Evolutionary conservation across 2,797 vertebrate genomes (phyloP).

Genomic region (Myripristis murdjan): DNA sequence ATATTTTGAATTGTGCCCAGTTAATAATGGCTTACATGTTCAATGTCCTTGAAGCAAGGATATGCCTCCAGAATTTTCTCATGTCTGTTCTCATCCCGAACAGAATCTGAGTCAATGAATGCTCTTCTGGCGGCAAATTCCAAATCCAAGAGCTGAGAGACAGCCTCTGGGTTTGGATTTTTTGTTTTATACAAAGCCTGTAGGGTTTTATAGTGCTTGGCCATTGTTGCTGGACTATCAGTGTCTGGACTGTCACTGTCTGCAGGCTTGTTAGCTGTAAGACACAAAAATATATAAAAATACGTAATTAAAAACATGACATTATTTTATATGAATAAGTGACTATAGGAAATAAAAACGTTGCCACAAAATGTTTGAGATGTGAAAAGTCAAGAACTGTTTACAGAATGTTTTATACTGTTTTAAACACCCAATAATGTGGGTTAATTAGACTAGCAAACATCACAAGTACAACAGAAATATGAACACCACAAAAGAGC

Average conservation of each 20-base stretch:
- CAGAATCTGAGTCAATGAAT: slow-evolving; percentile 39
- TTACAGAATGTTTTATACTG: too few species aligned
- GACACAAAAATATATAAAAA: slow-evolving; percentile 35
- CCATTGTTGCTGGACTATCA: slow-evolving; percentile 32
- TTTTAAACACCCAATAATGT: too few species aligned
- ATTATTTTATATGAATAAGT: slow-evolving; percentile 3
- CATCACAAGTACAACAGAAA: too few species aligned
- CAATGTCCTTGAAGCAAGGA: slow-evolving; percentile 51
- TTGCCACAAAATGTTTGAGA: too few species aligned
- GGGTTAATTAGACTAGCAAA: too few species aligned
- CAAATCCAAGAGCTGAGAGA: slow-evolving; percentile 50
- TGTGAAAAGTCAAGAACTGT: too few species aligned
- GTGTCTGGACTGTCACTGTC: slow-evolving; percentile 14
- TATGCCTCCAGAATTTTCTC: slow-evolving; percentile 38
- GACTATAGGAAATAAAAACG: slow-evolving; percentile 24
- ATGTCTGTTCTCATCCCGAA: slow-evolving; percentile 26
- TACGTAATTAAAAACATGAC: slow-evolving; percentile 19
- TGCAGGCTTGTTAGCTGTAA: slow-evolving; percentile 33
- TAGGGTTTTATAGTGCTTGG: slow-evolving; percentile 49
- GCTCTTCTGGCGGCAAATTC: slow-evolving; percentile 51
- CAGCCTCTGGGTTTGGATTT: slow-evolving; percentile 50
- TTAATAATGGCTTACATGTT: slow-evolving; percentile 55
- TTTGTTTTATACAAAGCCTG: slow-evolving; percentile 39
- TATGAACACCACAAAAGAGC: slow-evolving; percentile 2
- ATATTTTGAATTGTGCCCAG: slow-evolving; percentile 36